Conservation (phyloP, 2,113 vertebrate species). For the Ursus arctos region DNA sequence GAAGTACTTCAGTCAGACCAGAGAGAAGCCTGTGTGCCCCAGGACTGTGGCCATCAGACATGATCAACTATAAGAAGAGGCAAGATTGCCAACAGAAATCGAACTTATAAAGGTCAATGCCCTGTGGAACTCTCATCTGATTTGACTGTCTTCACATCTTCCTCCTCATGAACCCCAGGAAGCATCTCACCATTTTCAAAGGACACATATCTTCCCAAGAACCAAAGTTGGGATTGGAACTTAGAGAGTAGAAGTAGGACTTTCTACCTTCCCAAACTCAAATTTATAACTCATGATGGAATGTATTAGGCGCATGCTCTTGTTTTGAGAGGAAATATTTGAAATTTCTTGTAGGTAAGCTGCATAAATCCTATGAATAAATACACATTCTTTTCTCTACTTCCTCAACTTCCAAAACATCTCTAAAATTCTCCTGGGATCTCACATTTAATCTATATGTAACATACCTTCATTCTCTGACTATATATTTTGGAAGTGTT, state of each 20-base stretch:
- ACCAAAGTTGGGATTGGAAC: too few relatives aligned
- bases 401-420: not conserved
- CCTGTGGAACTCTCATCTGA: not conserved
- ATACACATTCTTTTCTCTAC: slow-evolving; percentile 5
- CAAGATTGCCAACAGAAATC: not conserved
- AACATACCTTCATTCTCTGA: slow-evolving; percentile 35
- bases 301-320: not conserved
- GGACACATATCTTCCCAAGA: too few relatives aligned
- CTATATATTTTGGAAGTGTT: slow-evolving; percentile 21
- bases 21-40: not conserved
- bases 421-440: slow-evolving; percentile 36
- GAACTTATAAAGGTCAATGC: not conserved
- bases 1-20: not conserved
- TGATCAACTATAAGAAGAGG: not conserved
- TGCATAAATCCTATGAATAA: not conserved
- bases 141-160: not conserved
- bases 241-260: too few relatives aligned
- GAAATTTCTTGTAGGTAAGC: slow-evolving; percentile 28
- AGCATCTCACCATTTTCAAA: not conserved
- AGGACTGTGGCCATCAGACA: not conserved
- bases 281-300: not conserved
- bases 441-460: not conserved
- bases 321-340: slow-evolving; percentile 47
- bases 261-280: not conserved
- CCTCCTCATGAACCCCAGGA: not conserved